Percentiles rank a stretch among this genome's conserved stretches.
Conservation (phyloP, 2,797 vertebrate genomes). For the Paramormyrops hopkinsi region DNA sequence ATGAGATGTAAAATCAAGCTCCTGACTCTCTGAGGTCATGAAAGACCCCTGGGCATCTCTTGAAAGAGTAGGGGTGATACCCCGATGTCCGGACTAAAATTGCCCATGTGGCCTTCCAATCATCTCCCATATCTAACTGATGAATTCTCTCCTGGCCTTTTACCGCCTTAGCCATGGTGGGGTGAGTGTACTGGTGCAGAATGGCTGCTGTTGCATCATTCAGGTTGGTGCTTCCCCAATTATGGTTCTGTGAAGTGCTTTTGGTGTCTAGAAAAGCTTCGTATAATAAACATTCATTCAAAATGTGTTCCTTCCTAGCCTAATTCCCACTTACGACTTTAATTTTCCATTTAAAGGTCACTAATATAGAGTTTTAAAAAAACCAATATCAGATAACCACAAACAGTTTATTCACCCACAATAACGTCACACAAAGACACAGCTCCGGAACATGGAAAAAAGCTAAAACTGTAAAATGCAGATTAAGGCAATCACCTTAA, state of each 20-base stretch:
- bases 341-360: neutral
- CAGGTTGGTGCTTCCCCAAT: neutral
- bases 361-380: neutral
- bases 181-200: neutral
- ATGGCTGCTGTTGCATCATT: neutral
- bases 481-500: neutral
- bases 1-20: neutral
- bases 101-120: neutral
- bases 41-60: neutral
- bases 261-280: neutral
- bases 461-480: neutral
- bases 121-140: neutral
- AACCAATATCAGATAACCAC: neutral
- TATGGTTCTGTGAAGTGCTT: neutral
- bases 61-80: neutral
- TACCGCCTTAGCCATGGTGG: neutral
- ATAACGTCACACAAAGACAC: neutral
- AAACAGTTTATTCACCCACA: conserved; percentile 1
- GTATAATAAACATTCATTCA: neutral
- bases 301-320: neutral
- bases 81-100: neutral
- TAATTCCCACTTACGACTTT: neutral
- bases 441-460: neutral
- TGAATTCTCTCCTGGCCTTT: neutral
- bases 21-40: neutral